Base-by-base conservation (phyloP, 1,140 invertebrate genomes). In the Hypothenemus hampei region DNA sequence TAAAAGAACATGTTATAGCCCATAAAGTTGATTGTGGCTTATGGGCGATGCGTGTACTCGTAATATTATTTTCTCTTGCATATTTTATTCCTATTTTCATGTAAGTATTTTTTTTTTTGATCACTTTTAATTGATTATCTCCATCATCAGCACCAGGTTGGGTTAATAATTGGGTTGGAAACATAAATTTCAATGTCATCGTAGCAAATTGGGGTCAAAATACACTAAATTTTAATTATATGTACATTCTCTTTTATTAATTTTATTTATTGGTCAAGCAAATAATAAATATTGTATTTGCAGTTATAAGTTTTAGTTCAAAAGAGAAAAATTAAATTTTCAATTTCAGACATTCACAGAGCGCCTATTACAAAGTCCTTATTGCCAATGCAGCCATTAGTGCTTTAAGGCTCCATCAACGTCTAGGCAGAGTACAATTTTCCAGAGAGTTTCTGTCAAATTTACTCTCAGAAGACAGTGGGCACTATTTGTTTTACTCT, bases 401-500 rank as follows among this genome's bases (percentile, higher is more conserved):
- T 67, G 93, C 94, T 3, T 75, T 98, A 24, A 78, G 95, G 46
- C 77, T 99, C 48, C 93, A 98, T 73, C 95, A 98, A 72, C 80
- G 95, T 53, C 73, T 98, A 41, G 91, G 91, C 15, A 73, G 78
- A 41, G 86, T 96, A 54, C 80, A 85, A 43, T 76, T 97, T 22
- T 87, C 78, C 44, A 75, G 86, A 55, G 84, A 91, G 69, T 97
- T 94, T 71, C 72, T 97, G 22, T 76, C 79, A 8, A 72, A 77
- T 5, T 71, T 98, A 49, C 77, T 97, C 57, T 64, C 84, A 33
- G 96, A 98, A 73, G 96, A 98, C 75, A 95, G 92, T 51, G 93
- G 89, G 61, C 96, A 99, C 72, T 98, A 99, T 70, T 77, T 98
- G 45, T 83, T 97, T 70, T 99, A 89, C 73, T 91, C 91, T 8